Base-by-base conservation (phyloP, 53 echinoderm and acorn worm genomes). In the Holothuria scabra region DNA sequence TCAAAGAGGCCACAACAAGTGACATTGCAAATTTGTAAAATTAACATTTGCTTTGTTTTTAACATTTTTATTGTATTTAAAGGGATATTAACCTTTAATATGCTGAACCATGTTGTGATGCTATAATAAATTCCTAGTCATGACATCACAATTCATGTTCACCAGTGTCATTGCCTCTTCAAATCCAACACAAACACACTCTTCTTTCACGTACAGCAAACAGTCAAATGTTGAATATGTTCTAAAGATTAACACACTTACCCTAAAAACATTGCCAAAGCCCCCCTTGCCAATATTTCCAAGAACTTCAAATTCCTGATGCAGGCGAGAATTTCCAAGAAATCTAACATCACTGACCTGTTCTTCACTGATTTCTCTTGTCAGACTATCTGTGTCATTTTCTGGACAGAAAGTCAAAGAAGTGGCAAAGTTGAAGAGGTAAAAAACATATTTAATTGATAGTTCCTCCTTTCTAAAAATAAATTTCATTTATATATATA, bases 211-310 rank as follows among this genome's bases (percentile, higher is more conserved):
- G 28, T 65, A 7, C 16, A 12, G 11, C 65, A 65, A 12, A 65
- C 28, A 65, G 28, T 65, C 32, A 29, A 65, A 11, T 13, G 8
- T 48, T 48, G 35, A 35, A 4, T 35, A 35, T 48, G 48, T 48
- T 10, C 48, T 48, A 8, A 48, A 13, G 7, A 8, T 72, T 12
- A 16, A 63, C 32, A 63, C 32, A n/a, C 24, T 63, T 91, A 96
- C 97, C 94, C 91, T 97, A 59, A 92, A 94, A 12, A 97, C 97
- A 83, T 90, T 92, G 44, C 97, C 97, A 76, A 97, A 97, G 12
- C 97, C 97, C 23, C 97, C 97, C 84, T 97, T 97, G 12, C 97
- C 97, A 2, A 97, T 85, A 34, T 85, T 87, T 49, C 88, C 92
- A 34, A 93, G 38, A 66, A 94, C 88, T 56, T 97, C 94, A 87